Percentiles rank a stretch among this genome's conserved stretches.
Conservation (phyloP, 2,113 vertebrate species). For the Lepus timidus region DNA sequence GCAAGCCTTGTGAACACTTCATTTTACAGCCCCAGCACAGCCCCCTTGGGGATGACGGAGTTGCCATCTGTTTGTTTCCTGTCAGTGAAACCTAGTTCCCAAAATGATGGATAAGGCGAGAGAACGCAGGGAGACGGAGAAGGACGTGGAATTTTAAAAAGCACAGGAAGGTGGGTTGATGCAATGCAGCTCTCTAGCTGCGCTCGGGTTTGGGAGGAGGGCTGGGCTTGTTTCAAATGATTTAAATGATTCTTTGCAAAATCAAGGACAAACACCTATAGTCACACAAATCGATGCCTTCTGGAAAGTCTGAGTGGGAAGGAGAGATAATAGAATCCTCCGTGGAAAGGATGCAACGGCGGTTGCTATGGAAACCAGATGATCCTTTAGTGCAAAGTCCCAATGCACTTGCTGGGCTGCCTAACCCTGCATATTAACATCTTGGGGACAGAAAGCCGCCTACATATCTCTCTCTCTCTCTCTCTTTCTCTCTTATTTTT, state of each 20-base stretch:
- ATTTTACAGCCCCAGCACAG: constrained; percentile 14
- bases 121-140: constrained; percentile 43
- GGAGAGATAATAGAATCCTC: constrained; percentile 53
- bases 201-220: background rate
- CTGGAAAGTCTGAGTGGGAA: constrained; percentile 70
- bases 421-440: constrained; percentile 24
- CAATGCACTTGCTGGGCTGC: constrained; percentile 46
- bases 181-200: constrained; percentile 53
- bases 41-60: constrained; percentile 52
- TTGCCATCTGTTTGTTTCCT: constrained; percentile 71
- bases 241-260: background rate
- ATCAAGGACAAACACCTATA: constrained; percentile 64
- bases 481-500: too few species aligned
- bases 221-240: background rate
- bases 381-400: background rate
- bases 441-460: background rate
- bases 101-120: constrained; percentile 32
- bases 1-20: background rate
- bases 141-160: background rate
- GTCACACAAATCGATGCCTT: constrained; percentile 69
- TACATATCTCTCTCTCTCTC: background rate
- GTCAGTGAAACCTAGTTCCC: constrained; percentile 58
- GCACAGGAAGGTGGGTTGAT: background rate
- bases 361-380: constrained; percentile 79
- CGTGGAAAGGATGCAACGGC: background rate